Evolutionary conservation across 2,797 vertebrate genomes (phyloP).

Genomic region (Cirrhinus mrigala): DNA sequence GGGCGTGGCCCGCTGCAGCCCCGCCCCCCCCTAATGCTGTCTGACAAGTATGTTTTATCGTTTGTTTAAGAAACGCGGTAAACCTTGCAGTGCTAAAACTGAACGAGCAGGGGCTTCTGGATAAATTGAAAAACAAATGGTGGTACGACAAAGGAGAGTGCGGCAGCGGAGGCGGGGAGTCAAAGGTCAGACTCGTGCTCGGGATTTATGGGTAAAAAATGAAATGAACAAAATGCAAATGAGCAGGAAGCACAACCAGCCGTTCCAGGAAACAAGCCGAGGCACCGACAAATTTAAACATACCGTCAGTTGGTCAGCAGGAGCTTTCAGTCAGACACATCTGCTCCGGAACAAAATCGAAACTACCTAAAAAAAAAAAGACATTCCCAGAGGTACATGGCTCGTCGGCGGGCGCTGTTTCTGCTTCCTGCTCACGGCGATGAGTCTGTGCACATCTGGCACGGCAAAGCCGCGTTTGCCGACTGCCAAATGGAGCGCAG

Average conservation of each 20-base stretch:
- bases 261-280: constrained; percentile 16
- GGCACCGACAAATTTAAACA: not conserved
- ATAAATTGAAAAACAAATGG: constrained; percentile 99
- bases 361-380: constrained; percentile 14
- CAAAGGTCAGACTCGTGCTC: constrained; percentile 96
- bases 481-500: constrained; percentile 90
- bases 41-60: constrained; percentile 97
- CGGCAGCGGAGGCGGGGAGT: constrained; percentile 99
- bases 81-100: constrained; percentile 99
- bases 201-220: constrained; percentile 96
- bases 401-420: constrained; percentile 65
- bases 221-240: constrained; percentile 75
- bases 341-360: not conserved
- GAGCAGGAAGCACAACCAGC: constrained; percentile 69
- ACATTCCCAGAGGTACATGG: constrained; percentile 12
- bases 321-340: not conserved
- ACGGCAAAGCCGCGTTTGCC: constrained; percentile 86
- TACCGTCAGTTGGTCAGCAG: not conserved
- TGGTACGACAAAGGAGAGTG: constrained; percentile 99
- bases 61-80: constrained; percentile 98
- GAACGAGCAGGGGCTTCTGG: constrained; percentile 99
- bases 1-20: constrained; percentile 63
- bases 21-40: constrained; percentile 84
- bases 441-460: constrained; percentile 95
- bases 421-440: constrained; percentile 91